Evolutionary conservation across 2,888 invertebrate genomes (phyloP), one percentile per base, ranked within the genome.

Genomic region (Cataglyphis rosenhaueri): DNA sequence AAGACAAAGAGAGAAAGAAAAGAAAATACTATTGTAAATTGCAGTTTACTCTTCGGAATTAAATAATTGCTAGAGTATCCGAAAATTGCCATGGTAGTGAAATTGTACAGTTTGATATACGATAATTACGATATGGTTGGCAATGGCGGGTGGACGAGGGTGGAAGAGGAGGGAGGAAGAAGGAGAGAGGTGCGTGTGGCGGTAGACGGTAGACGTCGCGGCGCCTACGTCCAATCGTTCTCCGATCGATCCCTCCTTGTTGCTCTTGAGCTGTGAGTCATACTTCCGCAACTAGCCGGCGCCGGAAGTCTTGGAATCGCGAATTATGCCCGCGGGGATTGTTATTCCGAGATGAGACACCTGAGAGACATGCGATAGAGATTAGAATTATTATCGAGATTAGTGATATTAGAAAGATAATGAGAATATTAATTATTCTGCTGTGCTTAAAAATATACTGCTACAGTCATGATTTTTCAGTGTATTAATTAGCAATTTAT

Each of bases 171-270:
- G 55, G 32, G 48, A 52, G 62, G 32, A 65, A 74, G 64, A 59
- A 59, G 78, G 79, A 81, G 86, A 87, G 75, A 86, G 81, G 88
- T 91, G 90, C 88, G 91, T 90, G 90, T 91, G 87, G 87, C 91
- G 92, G 35, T 35, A 35, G 35, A 92, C 92, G 91, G 91, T 91
- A 94, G 94, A 94, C 94, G 92, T 94, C 92, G 91, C 87, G 93
- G 94, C 94, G 94, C 93, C 93, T 93, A 91, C 88, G 92, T 92
- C 93, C 93, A 92, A 93, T 93, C 92, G 92, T 92, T 91, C 88
- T 91, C 91, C 92, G 92, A 94, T 94, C 94, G 94, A 94, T 94
- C 92, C 88, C 89, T 94, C 92, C 90, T 89, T 86, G 91, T 92
- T 44, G 32, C 18, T 66, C 74, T 48, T 32, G 18, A 32, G 85